Evolutionary conservation across 2,888 invertebrate genomes (phyloP).

Genomic region (Cerceris rybyensis): DNA sequence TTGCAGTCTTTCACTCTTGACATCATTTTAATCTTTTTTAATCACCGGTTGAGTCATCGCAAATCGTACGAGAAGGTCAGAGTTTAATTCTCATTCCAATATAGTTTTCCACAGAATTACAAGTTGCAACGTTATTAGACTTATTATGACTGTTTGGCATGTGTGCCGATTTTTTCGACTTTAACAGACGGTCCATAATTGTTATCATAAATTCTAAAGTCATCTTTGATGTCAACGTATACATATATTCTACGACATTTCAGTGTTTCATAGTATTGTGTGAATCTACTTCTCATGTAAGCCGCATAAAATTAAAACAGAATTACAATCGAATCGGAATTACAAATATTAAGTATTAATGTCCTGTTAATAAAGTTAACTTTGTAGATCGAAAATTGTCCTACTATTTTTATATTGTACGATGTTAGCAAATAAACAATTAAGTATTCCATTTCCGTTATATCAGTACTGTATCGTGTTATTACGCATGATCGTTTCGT

Average conservation of each 20-base stretch:
- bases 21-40: not conserved
- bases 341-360: conserved; percentile 28
- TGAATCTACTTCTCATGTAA: conserved; percentile 28
- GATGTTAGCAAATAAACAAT: conserved; percentile 43
- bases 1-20: too few relatives aligned
- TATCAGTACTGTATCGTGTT: conserved; percentile 6
- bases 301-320: conserved; percentile 16
- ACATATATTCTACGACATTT: conserved; percentile 20
- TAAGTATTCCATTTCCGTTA: conserved; percentile 32
- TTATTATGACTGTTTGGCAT: conserved; percentile 40
- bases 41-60: conserved; percentile 42
- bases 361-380: conserved; percentile 19
- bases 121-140: conserved; percentile 19
- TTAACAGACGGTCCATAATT: conserved; percentile 7
- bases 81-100: conserved; percentile 51
- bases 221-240: not conserved
- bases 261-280: conserved; percentile 25
- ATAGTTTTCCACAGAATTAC: conserved; percentile 15
- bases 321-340: conserved; percentile 18
- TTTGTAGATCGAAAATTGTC: conserved; percentile 46
- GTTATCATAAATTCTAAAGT: conserved; percentile 17
- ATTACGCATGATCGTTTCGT: not conserved
- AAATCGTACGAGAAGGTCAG: conserved; percentile 57
- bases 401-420: conserved; percentile 52
- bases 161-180: conserved; percentile 23